Base-by-base conservation (phyloP, 2,797 vertebrate species). In the Poecile montanus region DNA sequence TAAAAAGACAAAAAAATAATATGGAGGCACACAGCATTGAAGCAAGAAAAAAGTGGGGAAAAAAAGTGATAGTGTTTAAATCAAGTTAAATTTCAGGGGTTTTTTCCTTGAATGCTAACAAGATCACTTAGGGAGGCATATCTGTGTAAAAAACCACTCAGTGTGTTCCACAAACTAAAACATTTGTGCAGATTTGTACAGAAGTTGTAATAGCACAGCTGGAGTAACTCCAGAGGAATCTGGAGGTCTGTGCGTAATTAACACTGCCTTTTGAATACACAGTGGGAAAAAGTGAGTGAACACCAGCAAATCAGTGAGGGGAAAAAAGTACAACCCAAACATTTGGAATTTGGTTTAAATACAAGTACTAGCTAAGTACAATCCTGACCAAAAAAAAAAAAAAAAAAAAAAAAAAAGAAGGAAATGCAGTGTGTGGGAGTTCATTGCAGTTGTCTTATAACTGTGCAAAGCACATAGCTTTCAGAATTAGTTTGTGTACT, bases 131-230 rank as follows among this genome's bases (percentile, higher is more conserved):
- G 81, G 25, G 66, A 72, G 36, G 13, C 48, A 42, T 36, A 26
- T 40, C 5, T 44, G 23, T 63, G 5, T 56, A 29, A 80, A 66
- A 27, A 58, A 1, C 1, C 2, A 1, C 14, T 1, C 47, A 32
- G 18, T 14, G 5, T 70, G 48, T 91, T 86, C 32, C 65, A 57
- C 67, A 57, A 73, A 82, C 74, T 87, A 86, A 95, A 89, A 57
- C 44, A 36, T 91, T 87, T 82, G 45, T 85, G 48, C 27, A 79
- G 88, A 71, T 86, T 82, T 92, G 42, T 73, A 56, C 40, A 92
- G 71, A 38, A 57, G 45, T 91, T 16, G 8, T 80, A 95, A 78
- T 74, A 92, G 91, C 79, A 77, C 68, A 95, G 85, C 93, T 94
- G 94, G 91, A 96, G 38, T 47, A 91, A 77, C 57, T 83, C 85